Evolutionary conservation across 2,113 vertebrate genomes (phyloP).

Genomic region (Callopanchax toddi): DNA sequence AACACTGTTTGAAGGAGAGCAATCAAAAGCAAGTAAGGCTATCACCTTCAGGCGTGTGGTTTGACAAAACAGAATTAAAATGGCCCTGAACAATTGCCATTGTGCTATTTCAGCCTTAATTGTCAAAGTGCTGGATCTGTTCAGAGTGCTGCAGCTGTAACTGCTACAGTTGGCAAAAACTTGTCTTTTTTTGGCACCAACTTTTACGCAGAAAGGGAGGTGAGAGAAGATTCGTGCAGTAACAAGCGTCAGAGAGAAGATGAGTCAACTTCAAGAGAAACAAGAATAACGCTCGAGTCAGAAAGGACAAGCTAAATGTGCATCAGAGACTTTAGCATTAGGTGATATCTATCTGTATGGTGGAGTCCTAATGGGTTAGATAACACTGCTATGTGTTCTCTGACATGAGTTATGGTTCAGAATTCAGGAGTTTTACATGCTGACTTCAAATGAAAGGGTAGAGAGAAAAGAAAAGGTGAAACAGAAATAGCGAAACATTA

Average conservation of each 20-base stretch:
- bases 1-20: conserved; percentile 42
- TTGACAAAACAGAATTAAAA: conserved; percentile 41
- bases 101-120: conserved; percentile 52
- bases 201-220: conserved; percentile 25
- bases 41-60: conserved; percentile 45
- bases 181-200: conserved; percentile 12
- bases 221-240: not conserved
- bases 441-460: too few relatives aligned
- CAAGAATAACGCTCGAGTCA: conserved; percentile 33
- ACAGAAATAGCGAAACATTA: not conserved
- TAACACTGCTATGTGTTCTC: too few relatives aligned
- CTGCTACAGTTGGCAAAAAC: conserved; percentile 12
- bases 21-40: conserved; percentile 49
- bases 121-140: conserved; percentile 36
- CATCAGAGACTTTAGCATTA: too few relatives aligned
- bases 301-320: conserved; percentile 2
- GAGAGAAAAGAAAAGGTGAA: not conserved
- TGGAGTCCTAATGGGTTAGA: too few relatives aligned
- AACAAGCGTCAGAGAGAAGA: conserved; percentile 32
- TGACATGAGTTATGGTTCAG: too few relatives aligned
- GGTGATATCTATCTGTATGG: too few relatives aligned
- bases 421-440: too few relatives aligned
- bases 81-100: conserved; percentile 25
- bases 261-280: conserved; percentile 29
- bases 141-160: conserved; percentile 12